phyloP scores from a whole-genome alignment of 2,113 vertebrate species.

The Microcebus jonahi region DNA sequence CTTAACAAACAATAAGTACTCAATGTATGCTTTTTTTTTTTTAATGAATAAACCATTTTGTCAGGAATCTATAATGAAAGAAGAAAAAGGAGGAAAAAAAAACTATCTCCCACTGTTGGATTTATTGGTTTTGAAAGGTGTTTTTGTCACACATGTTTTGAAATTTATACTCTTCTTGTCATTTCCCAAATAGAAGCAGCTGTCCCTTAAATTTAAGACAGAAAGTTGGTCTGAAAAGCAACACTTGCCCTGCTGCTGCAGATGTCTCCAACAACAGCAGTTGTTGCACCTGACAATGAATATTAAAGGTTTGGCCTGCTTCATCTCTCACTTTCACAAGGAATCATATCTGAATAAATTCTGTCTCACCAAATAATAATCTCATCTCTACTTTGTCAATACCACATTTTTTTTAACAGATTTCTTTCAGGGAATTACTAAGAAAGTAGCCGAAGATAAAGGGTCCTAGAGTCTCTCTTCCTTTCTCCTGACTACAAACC shows the following conservation, averaged over 20 bases:
- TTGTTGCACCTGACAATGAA: constrained; percentile 54
- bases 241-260: not conserved
- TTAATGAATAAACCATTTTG: not conserved
- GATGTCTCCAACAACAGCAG: constrained; percentile 35
- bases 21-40: not conserved
- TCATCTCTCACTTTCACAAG: constrained; percentile 35
- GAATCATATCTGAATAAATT: constrained; percentile 17
- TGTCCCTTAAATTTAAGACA: constrained; percentile 52
- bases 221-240: constrained; percentile 27
- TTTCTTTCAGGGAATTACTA: not conserved
- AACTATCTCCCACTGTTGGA: not conserved
- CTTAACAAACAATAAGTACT: not conserved
- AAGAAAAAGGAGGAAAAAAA: not conserved
- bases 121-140: constrained; percentile 10
- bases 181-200: constrained; percentile 60
- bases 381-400: constrained; percentile 40
- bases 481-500: not conserved
- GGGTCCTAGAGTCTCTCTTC: not conserved
- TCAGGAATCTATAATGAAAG: not conserved
- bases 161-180: constrained; percentile 35
- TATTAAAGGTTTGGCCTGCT: constrained; percentile 22
- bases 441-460: not conserved
- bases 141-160: not conserved
- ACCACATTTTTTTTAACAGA: not conserved
- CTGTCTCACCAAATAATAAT: constrained; percentile 22